Evolutionary conservation across 2,888 invertebrate species (phyloP), one percentile per base, ranked within the genome.

Genomic region (Mesoligia furuncula): DNA sequence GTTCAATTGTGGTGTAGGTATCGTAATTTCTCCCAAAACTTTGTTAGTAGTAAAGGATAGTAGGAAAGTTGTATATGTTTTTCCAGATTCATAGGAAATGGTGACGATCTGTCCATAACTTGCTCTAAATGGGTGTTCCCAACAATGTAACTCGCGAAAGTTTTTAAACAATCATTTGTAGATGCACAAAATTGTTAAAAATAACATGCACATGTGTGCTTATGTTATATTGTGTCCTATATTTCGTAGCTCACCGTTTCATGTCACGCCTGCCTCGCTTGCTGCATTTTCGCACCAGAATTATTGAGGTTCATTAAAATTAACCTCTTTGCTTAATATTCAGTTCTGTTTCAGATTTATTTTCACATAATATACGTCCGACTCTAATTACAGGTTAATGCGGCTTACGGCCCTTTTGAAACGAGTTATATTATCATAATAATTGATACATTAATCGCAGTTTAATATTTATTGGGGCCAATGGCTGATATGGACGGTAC

Each of bases 221-320:
- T 31, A 20, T 61, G 31, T 31, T 8, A 17, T 31, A 31, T 31
- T 31, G 8, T 27, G 27, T 24, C 66, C 3, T n/a, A 64, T 61
- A n/a, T 74, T 88, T 89, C 84, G 83, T 84, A 87, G 81, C 79
- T 89, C 85, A 1, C 9, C 79, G 65, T 61, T 61, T 15, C 17
- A 74, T 77, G 79, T 76, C 76, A 80, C 73, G 79, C 73, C 66
- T 51, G 73, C 85, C 61, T 73, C 77, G 80, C 79, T 81, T 81
- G 86, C 75, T 89, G 90, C 88, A 90, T 91, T 90, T 90, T 90
- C 89, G 85, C 89, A 84, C 86, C 75, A 83, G 79, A 90, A 90
- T 91, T 91, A 91, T 90, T 90, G 88, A 89, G 89, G 89, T 89
- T 91, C 92, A 92, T 93, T 92, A 92, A 91, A 93, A 91, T 91